Percentiles rank a stretch among this genome's conserved stretches.
Evolutionary conservation across 2,888 invertebrate genomes (phyloP).

Genomic region (Microctonus brassicae): DNA sequence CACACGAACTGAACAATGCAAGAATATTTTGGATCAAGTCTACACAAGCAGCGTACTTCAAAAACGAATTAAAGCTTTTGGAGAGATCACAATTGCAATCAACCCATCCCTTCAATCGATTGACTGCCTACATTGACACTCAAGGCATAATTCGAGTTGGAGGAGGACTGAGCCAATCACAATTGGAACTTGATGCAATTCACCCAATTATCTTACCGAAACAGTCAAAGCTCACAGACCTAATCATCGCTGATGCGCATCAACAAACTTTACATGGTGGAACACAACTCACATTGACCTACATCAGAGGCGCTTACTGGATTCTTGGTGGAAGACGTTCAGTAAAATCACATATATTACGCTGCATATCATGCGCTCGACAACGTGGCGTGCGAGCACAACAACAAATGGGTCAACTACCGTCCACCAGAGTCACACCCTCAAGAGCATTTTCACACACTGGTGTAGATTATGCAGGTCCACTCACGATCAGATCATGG

Average conservation of each 20-base stretch:
- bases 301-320: conserved; percentile 39
- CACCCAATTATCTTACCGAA: conserved; percentile 39
- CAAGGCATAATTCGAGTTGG: conserved; percentile 40
- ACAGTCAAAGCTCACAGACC: conserved; percentile 10
- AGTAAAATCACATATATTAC: conserved; percentile 29
- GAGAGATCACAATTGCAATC: too few relatives aligned
- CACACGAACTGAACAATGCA: neutral
- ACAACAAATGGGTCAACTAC: conserved; percentile 47
- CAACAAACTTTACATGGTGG: conserved; percentile 40
- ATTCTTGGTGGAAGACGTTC: conserved; percentile 39
- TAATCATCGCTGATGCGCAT: conserved; percentile 41
- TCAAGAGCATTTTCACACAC: conserved; percentile 39
- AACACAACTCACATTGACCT: conserved; percentile 35
- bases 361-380: conserved; percentile 42
- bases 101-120: neutral
- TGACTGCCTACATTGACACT: conserved; percentile 41
- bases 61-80: too few relatives aligned
- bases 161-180: conserved; percentile 32
- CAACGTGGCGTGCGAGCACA: conserved; percentile 31
- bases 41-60: too few relatives aligned
- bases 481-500: conserved; percentile 36
- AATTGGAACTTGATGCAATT: conserved; percentile 17
- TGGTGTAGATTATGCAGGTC: conserved; percentile 50
- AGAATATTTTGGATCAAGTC: too few relatives aligned
- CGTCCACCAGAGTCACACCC: conserved; percentile 31